Conservation (phyloP, 2,888 invertebrate genomes). For the Ichneumoninae sp. region DNA sequence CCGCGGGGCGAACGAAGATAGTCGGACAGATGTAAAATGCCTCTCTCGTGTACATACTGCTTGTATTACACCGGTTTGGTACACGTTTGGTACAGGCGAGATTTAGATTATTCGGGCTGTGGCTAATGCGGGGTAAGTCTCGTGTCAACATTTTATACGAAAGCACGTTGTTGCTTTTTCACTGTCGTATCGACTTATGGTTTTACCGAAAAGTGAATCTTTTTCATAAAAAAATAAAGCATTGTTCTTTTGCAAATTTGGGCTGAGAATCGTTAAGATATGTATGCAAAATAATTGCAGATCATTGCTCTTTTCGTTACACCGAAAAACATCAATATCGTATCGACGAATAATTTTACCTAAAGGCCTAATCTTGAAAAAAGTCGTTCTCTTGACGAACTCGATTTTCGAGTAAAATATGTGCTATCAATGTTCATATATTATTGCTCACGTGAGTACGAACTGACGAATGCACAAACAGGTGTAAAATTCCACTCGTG, state of each 20-base stretch:
- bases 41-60: conserved; percentile 17
- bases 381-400: neutral
- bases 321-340: no score
- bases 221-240: neutral
- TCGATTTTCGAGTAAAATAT: neutral
- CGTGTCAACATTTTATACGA: neutral
- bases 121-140: neutral
- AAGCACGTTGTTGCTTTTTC: neutral
- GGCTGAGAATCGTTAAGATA: neutral
- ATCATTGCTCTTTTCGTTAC: no score
- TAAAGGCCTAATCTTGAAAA: neutral
- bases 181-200: neutral
- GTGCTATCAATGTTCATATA: conserved; percentile 15
- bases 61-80: conserved; percentile 33
- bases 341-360: no score
- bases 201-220: neutral
- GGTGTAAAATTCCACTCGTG: conserved; percentile 36
- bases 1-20: conserved; percentile 52
- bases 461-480: neutral
- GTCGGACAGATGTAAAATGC: conserved; percentile 53
- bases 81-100: neutral
- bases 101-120: neutral
- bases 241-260: neutral
- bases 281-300: neutral
- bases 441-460: conserved; percentile 46